Conservation (phyloP, 1,140 invertebrate genomes). For the Habropoda laboriosa region DNA sequence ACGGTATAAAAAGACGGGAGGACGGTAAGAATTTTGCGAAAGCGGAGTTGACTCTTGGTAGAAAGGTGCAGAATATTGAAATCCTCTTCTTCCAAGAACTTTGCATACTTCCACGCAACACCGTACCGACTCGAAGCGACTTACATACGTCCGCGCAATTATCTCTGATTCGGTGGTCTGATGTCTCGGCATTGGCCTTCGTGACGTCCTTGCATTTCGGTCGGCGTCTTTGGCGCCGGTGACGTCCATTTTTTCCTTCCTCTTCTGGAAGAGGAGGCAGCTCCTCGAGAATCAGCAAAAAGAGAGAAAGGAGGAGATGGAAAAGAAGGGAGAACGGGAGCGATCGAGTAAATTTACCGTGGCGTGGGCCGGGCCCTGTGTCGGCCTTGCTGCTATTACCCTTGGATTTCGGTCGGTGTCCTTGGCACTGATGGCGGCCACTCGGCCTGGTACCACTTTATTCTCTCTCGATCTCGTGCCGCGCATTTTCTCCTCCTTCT, state of each 20-base stretch:
- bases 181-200: conserved; percentile 2
- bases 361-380: conserved; percentile 54
- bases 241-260: conserved; percentile 20
- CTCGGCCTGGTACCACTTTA: conserved; percentile 70
- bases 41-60: too few species aligned
- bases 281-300: background rate
- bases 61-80: too few species aligned
- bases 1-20: too few species aligned
- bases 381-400: conserved; percentile 66
- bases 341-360: conserved; percentile 62
- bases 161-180: background rate
- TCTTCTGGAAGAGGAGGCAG: background rate
- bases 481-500: conserved; percentile 49
- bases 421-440: conserved; percentile 71
- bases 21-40: too few species aligned
- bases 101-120: too few species aligned
- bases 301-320: background rate
- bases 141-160: background rate
- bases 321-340: background rate
- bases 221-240: conserved; percentile 28
- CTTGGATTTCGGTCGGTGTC: conserved; percentile 70
- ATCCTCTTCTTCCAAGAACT: too few species aligned
- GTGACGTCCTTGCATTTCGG: conserved; percentile 43
- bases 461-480: conserved; percentile 62
- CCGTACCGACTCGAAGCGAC: conserved; percentile 1